Percentiles rank a stretch among this genome's conserved stretches.
Conservation (phyloP, 1,140 invertebrate species). For the Orussus abietinus region DNA sequence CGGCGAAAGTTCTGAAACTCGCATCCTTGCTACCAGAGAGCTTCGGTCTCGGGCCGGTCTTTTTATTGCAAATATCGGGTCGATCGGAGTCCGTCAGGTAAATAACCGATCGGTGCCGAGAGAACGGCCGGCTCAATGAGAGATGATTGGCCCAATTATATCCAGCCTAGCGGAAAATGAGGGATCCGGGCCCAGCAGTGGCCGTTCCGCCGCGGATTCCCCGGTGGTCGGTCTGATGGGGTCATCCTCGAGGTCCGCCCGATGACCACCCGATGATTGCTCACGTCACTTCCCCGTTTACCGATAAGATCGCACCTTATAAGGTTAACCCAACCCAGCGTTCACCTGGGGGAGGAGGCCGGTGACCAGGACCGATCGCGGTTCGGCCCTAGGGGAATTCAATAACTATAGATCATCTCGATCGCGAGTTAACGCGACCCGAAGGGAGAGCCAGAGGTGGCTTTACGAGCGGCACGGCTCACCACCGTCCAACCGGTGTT, state of each 20-base stretch:
- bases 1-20: too few relatives aligned
- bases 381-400: conserved; percentile 35
- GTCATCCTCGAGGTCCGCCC: conserved; percentile 18
- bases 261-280: conserved; percentile 28
- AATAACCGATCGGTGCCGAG: conserved; percentile 25
- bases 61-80: conserved; percentile 1
- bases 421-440: conserved; percentile 28
- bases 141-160: conserved; percentile 45
- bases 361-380: conserved; percentile 25
- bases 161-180: conserved; percentile 37
- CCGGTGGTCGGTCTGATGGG: conserved; percentile 22
- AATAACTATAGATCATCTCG: conserved; percentile 39
- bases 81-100: conserved; percentile 22
- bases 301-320: conserved; percentile 32
- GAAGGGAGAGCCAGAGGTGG: too few relatives aligned
- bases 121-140: conserved; percentile 33
- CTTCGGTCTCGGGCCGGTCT: too few relatives aligned
- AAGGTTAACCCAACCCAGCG: conserved; percentile 19
- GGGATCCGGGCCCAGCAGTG: conserved; percentile 14
- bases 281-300: conserved; percentile 32
- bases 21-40: too few relatives aligned
- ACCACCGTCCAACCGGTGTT: neutral
- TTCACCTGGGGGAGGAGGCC: conserved; percentile 11
- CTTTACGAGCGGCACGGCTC: conserved; percentile 18
- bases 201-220: conserved; percentile 10